Conservation (phyloP, 2,888 invertebrate species). For the Criorhina ranunculi region DNA sequence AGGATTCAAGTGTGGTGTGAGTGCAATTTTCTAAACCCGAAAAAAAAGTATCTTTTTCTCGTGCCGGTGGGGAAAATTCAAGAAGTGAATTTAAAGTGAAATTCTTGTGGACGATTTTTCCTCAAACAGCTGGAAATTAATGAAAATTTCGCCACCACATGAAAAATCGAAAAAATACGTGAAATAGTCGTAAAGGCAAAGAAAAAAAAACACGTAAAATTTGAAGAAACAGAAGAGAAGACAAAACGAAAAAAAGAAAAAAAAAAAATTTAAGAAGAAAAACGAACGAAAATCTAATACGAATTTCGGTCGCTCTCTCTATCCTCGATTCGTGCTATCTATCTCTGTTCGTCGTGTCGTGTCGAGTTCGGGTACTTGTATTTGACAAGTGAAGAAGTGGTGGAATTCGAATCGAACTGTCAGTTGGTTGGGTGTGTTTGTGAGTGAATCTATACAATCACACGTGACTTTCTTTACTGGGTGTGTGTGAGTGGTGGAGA, state of each 20-base stretch:
- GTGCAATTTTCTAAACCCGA: not conserved
- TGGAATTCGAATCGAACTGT: slow-evolving; percentile 66
- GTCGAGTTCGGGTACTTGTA: slow-evolving; percentile 6
- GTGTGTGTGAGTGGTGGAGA: slow-evolving; percentile 47
- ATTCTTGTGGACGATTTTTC: slow-evolving; percentile 23
- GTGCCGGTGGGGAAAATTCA: slow-evolving; percentile 55
- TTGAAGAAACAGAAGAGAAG: slow-evolving; percentile 16
- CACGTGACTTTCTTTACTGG: slow-evolving; percentile 27
- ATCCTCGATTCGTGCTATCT: slow-evolving; percentile 41
- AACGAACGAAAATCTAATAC: slow-evolving; percentile 72
- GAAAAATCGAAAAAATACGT: slow-evolving; percentile 30
- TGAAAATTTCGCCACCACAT: slow-evolving; percentile 31
- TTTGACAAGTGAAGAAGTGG: slow-evolving; percentile 55
- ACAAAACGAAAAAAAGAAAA: slow-evolving; percentile 18
- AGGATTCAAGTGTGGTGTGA: slow-evolving; percentile 16
- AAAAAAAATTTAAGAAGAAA: slow-evolving; percentile 10
- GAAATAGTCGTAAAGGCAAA: slow-evolving; percentile 32
- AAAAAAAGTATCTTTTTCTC: slow-evolving; percentile 28
- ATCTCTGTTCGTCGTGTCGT: slow-evolving; percentile 58
- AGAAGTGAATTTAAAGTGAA: slow-evolving; percentile 64
- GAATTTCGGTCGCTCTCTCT: slow-evolving; percentile 62
- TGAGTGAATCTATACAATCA: slow-evolving; percentile 52
- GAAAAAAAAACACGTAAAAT: slow-evolving; percentile 34
- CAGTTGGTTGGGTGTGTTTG: slow-evolving; percentile 28
- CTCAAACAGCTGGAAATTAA: slow-evolving; percentile 51